Conservation (phyloP, 2,113 vertebrate genomes). For the Petromus typicus region DNA sequence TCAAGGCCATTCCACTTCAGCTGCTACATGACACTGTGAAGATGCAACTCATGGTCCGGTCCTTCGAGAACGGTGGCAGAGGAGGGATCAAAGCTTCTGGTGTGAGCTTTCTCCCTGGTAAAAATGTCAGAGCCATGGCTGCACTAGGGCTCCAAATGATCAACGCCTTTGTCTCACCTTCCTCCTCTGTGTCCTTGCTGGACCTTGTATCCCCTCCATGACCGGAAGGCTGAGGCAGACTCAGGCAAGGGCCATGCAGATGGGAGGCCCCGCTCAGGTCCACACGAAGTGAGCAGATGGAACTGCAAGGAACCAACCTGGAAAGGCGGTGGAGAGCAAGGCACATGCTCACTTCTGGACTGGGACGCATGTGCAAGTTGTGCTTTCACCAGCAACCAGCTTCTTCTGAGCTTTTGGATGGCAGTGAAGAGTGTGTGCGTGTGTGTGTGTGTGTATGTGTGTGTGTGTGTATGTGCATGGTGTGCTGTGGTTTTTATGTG, state of each 20-base stretch:
- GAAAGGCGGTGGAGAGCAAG: background rate
- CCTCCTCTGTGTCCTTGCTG: background rate
- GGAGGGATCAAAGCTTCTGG: background rate
- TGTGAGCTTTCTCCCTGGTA: background rate
- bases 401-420: background rate
- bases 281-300: background rate
- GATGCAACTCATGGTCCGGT: no score
- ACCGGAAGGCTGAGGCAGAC: fast-evolving
- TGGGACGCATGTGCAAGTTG: fast-evolving
- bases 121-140: background rate
- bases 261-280: background rate
- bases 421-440: background rate
- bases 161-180: no score
- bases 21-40: background rate
- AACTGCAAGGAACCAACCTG: background rate
- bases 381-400: background rate
- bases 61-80: background rate
- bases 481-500: background rate
- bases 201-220: no score
- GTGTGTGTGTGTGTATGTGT: background rate
- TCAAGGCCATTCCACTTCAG: background rate
- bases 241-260: background rate
- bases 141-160: background rate
- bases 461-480: background rate
- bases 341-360: background rate